Evolutionary conservation across 2,888 invertebrate species (phyloP).

Genomic region (Notodonta dromedarius): DNA sequence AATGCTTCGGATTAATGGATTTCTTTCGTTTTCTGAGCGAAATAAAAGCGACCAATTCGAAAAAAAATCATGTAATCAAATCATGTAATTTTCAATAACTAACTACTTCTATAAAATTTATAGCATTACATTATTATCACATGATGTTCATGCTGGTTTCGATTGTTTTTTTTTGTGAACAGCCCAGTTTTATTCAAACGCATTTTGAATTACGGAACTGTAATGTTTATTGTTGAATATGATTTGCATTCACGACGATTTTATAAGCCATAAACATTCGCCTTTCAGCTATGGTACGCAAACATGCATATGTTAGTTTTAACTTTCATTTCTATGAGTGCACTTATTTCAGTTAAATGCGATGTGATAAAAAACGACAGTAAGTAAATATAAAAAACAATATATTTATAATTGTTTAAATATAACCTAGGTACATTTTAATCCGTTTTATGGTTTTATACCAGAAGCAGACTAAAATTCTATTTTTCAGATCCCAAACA

Average conservation of each 20-base stretch:
- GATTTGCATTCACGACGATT: neutral
- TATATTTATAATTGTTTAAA: too few species aligned
- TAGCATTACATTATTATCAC: too few species aligned
- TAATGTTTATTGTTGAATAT: neutral
- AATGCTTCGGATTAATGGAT: constrained; percentile 27
- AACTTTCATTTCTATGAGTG: neutral
- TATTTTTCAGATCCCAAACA: neutral
- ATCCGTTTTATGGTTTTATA: too few species aligned
- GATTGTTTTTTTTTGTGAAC: too few species aligned
- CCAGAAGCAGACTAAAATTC: neutral
- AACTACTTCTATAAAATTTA: too few species aligned
- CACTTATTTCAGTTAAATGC: constrained; percentile 1
- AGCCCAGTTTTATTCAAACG: neutral
- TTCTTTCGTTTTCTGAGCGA: constrained; percentile 17
- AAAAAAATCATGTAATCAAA: too few species aligned
- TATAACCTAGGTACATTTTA: too few species aligned
- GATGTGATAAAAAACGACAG: neutral
- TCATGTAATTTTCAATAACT: too few species aligned
- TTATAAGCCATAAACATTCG: neutral
- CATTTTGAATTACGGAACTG: neutral
- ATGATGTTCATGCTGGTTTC: too few species aligned
- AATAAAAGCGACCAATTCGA: neutral
- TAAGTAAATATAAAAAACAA: neutral
- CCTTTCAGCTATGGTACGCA: neutral
- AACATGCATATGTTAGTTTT: constrained; percentile 2